Evolutionary conservation across 2,113 vertebrate genomes (phyloP), one percentile per base, ranked within the genome.

Genomic region (Lontra canadensis): DNA sequence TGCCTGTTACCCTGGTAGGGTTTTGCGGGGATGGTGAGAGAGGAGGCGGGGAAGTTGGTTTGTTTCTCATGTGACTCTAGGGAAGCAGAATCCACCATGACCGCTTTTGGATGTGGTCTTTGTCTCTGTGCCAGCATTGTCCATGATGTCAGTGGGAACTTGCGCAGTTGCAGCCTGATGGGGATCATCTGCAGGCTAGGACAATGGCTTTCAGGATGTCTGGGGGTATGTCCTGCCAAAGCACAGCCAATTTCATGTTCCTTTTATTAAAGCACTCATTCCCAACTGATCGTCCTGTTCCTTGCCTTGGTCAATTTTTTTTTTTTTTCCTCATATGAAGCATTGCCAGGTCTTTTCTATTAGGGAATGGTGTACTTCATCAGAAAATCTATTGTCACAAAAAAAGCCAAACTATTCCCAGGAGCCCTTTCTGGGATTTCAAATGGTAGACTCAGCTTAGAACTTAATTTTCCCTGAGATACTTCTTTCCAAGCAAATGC

Each of bases 381-480:
- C 95, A 95, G 90, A 91, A 94, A 96, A 96, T 84, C 90, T 93
- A 88, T 67, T 97, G 93, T 94, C 80, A 78, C 49, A 67, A 90
- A 82, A 82, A 94, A 96, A 89, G 65, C 84, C 97, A 93, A 94
- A 80, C 88, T 87, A n/a, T 76, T 94, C 97, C 82, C 63, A 1
- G 47, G 93, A 96, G 93, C 36, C 78, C 42, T 91, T 94, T 95
- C 73, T 96, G 92, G 80, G 82, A 96, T 94, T 94, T 95, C 84
- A 95, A 93, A 96, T 69, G 63, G 90, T 73, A 89, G 78, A 78
- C 69, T 96, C 90, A 47, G 65, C 55, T 93, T 98, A 85, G 94
- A 94, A 93, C 73, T 95, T 96, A 96, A 97, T 98, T 97, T 97
- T 97, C 91, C 88, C 90, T 96, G 85, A 92, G 96, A 84, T 86